Percentiles rank a stretch among this genome's conserved stretches.
phyloP scores from a whole-genome alignment of 1,140 invertebrate genomes.

The Wiebesia pumilae region DNA sequence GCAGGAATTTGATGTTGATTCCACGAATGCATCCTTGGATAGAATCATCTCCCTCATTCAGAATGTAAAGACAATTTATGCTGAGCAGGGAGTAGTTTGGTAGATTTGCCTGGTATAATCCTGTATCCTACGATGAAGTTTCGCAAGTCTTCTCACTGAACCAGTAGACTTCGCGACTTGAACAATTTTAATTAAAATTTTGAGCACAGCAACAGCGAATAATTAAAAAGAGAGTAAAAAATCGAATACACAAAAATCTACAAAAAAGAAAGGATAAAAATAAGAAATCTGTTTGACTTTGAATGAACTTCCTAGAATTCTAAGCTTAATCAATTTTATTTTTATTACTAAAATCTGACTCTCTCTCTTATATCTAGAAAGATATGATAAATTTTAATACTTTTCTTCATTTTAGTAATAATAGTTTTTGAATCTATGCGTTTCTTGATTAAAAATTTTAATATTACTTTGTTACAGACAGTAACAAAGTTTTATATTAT shows the following conservation, averaged over 20 bases:
- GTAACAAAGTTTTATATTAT: no score
- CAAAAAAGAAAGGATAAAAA: conserved; percentile 54
- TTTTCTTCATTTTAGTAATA: no score
- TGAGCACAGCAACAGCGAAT: conserved; percentile 41
- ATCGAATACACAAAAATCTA: no score
- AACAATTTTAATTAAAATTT: conserved; percentile 66
- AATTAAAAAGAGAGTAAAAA: conserved; percentile 31
- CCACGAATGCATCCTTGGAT: conserved; percentile 16
- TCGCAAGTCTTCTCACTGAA: conserved; percentile 51
- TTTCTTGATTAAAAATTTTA: no score
- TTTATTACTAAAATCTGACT: conserved; percentile 59
- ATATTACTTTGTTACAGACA: no score
- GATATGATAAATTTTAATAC: no score
- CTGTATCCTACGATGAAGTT: conserved; percentile 9
- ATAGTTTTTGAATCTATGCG: no score
- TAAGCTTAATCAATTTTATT: conserved; percentile 76
- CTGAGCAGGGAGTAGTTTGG: background rate
- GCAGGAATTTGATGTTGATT: conserved; percentile 29
- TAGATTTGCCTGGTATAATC: background rate
- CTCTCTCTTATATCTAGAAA: no score
- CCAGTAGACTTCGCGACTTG: conserved; percentile 51
- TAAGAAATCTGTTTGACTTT: background rate
- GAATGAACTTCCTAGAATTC: conserved; percentile 69
- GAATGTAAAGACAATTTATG: conserved; percentile 47
- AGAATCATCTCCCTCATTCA: background rate